Base-by-base conservation (phyloP, 2,113 vertebrate genomes). In the Paratilapia polleni region DNA sequence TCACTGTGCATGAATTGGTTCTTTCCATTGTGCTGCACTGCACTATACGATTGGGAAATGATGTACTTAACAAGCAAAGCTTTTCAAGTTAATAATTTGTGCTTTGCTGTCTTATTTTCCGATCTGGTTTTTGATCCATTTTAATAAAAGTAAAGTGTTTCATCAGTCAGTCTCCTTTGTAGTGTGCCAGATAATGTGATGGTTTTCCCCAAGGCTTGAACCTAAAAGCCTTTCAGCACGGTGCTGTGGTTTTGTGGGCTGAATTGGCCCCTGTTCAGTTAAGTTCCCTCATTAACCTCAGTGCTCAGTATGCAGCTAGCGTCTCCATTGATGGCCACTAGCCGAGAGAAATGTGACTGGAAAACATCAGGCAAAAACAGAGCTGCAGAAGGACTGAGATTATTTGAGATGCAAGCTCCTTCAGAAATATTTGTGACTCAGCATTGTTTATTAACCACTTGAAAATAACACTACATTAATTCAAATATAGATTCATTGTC, bases 241-340 rank as follows among this genome's bases (percentile, higher is more conserved):
- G 43, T 34, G 63, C 52, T 9, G 17, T 76, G 78, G 58, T 70
- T 73, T 62, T 56, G 57, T 49, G 68, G 49, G 8, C 15, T 62
- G 78, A 81, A 20, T 79, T 93, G 90, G 89, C 86, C 5, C 7
- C 8, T 57, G 61, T 86, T 89, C 87, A 78, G 77, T 12, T 19
- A 66, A 89, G 24, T 87, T 78, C 28, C 24, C 80, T 82, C 14
- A 77, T 91, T 88, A 87, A 75, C 75, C 70, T 56, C 81, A 14
- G 61, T 63, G 78, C 74, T 93, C 77, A 88, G 90, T 82, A 89
- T 93, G 92, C 92, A 88, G 88, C 52, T 0, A 0, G 47, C 2
- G 28, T 88, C 59, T 49, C 47, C 66, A 47, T 26, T 76, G n/a
- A 87, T 80, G 78, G 85, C 47, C 8, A 3, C 28, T 38, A 7